Evolutionary conservation across 1,140 invertebrate genomes (phyloP).

Genomic region (Olivierus martensii): DNA sequence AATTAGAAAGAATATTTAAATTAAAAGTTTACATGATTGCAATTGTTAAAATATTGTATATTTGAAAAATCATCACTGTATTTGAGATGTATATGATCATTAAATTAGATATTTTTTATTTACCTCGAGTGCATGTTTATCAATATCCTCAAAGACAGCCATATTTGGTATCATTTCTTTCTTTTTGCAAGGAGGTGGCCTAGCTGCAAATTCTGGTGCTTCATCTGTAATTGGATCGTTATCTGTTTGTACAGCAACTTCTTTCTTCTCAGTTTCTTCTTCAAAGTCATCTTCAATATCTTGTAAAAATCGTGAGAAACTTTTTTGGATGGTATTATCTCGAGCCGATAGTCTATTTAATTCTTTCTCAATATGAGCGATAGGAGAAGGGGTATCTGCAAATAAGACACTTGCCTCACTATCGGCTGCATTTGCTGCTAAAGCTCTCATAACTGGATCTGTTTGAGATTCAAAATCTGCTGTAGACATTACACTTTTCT

Average conservation of each 20-base stretch:
- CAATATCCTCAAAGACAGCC: slow-evolving; percentile 20
- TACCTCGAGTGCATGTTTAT: slow-evolving; percentile 20
- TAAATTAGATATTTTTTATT: too few species aligned
- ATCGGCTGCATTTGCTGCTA: slow-evolving; percentile 21
- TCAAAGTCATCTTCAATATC: neutral
- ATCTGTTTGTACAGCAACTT: slow-evolving; percentile 24
- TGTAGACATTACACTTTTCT: neutral
- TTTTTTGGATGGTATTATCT: too few species aligned
- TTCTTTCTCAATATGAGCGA: slow-evolving; percentile 21
- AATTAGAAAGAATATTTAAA: too few species aligned
- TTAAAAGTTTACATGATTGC: too few species aligned
- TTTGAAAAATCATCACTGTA: too few species aligned
- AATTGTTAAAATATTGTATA: too few species aligned
- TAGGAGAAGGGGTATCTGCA: slow-evolving; percentile 18
- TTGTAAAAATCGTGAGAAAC: too few species aligned
- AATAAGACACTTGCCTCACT: slow-evolving; percentile 18
- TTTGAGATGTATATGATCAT: too few species aligned
- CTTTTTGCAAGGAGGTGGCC: slow-evolving; percentile 25
- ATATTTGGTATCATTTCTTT: slow-evolving; percentile 21
- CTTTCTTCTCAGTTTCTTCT: slow-evolving; percentile 9
- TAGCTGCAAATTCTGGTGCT: slow-evolving; percentile 25
- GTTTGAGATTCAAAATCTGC: slow-evolving; percentile 22
- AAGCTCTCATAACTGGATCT: slow-evolving; percentile 18
- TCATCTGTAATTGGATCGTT: slow-evolving; percentile 27
- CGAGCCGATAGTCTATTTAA: neutral